Percentiles rank a stretch among this genome's conserved stretches.
Evolutionary conservation across 2,113 vertebrate species (phyloP).

Genomic region (Oophaga pumilio): DNA sequence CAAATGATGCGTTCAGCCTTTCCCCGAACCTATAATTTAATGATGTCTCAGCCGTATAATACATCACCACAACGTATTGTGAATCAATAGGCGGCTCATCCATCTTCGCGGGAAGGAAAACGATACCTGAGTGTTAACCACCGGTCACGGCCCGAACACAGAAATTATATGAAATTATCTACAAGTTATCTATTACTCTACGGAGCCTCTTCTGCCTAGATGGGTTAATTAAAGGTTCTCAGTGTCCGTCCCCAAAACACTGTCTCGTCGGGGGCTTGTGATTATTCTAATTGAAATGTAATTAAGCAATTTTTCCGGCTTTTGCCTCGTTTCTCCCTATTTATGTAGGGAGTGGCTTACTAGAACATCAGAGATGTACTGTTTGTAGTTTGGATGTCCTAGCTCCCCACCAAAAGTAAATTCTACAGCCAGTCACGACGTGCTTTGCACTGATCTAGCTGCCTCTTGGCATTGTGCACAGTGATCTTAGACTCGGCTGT

Average conservation of each 20-base stretch:
- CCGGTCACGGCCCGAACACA: neutral
- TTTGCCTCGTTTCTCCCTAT: neutral
- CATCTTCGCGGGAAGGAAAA: neutral
- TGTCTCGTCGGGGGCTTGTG: neutral
- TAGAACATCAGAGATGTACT: neutral
- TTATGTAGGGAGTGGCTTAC: neutral
- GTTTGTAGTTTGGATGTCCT: neutral
- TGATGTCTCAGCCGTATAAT: neutral
- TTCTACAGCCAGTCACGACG: neutral
- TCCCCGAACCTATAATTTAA: neutral
- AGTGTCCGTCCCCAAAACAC: neutral
- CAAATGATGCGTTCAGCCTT: neutral
- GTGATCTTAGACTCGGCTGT: too few relatives aligned
- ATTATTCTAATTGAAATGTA: neutral
- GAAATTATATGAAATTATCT: slow-evolving; percentile 25
- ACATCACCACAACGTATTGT: neutral
- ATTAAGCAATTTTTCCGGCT: neutral
- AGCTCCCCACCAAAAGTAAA: too few relatives aligned
- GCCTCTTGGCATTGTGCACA: neutral
- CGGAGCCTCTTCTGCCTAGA: neutral
- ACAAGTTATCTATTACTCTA: neutral
- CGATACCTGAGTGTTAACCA: neutral
- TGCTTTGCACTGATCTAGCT: neutral
- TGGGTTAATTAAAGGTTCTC: slow-evolving; percentile 20
- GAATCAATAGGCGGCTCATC: neutral